Conservation (phyloP, 2,113 vertebrate species). For the Tetrax tetrax region DNA sequence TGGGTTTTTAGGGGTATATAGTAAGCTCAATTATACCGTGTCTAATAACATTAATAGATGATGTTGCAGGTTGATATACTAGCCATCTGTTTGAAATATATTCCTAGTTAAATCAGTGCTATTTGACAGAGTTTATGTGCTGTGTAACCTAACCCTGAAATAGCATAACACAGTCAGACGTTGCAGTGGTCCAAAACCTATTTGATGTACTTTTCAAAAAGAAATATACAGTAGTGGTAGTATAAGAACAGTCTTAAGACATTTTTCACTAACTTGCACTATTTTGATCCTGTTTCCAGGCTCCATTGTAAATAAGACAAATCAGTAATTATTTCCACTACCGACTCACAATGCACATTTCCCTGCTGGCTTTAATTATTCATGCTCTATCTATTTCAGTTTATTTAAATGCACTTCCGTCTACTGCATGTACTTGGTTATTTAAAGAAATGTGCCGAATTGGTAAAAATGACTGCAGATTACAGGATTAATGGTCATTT, state of each 20-base stretch:
- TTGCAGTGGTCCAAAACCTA: not conserved
- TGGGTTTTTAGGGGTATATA: not conserved
- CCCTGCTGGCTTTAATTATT: conserved; percentile 67
- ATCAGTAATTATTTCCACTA: conserved; percentile 59
- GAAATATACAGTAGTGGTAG: conserved; percentile 1
- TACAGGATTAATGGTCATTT: conserved; percentile 59
- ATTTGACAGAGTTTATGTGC: not conserved
- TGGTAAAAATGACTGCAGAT: conserved; percentile 51
- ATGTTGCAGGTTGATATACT: not conserved
- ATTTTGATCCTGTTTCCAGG: not conserved
- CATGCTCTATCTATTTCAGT: conserved; percentile 62
- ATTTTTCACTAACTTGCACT: conserved; percentile 40
- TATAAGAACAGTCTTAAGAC: conserved; percentile 18
- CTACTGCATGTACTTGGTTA: conserved; percentile 26
- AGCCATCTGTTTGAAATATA: not conserved
- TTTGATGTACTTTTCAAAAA: not conserved
- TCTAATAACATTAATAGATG: not conserved
- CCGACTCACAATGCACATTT: conserved; percentile 14
- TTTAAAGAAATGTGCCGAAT: conserved; percentile 52
- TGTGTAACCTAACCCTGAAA: not conserved
- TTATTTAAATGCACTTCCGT: conserved; percentile 43
- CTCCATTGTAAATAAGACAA: conserved; percentile 60
- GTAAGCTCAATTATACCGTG: not conserved
- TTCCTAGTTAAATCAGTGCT: conserved; percentile 13
- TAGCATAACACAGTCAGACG: not conserved